Evolutionary conservation across 92 coral and sea anemone species (phyloP).

Genomic region (Diadumene lineata): DNA sequence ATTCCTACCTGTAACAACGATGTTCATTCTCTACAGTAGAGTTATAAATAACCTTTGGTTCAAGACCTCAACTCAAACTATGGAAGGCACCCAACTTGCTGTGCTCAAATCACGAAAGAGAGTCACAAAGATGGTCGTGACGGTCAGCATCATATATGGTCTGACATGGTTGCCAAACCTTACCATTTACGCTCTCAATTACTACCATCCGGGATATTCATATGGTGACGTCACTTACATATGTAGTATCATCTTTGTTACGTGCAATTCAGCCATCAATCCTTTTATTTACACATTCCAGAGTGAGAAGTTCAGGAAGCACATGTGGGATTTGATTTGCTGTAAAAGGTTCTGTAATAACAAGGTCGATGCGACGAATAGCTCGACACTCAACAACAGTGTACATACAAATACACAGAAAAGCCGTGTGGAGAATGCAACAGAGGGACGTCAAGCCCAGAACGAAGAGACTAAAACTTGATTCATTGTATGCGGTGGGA

Average conservation of each 20-base stretch:
- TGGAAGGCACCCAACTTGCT: conserved; percentile 38
- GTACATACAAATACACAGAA: background rate
- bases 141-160: conserved; percentile 62
- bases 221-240: conserved; percentile 56
- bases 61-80: conserved; percentile 9
- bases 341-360: conserved; percentile 20
- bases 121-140: conserved; percentile 63
- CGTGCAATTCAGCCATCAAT: conserved; percentile 64
- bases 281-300: conserved; percentile 66
- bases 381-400: background rate
- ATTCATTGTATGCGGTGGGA: no score
- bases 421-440: background rate
- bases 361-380: background rate
- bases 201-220: conserved; percentile 44
- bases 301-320: conserved; percentile 43
- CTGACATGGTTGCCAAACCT: conserved; percentile 64
- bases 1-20: conserved; percentile 27
- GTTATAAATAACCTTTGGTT: conserved; percentile 52
- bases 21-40: conserved; percentile 48
- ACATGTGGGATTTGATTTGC: conserved; percentile 27
- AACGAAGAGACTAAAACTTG: background rate
- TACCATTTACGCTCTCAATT: conserved; percentile 47
- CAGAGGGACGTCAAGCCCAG: background rate
- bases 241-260: conserved; percentile 56
- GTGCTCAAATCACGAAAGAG: conserved; percentile 59